Percentiles rank a stretch among this genome's conserved stretches.
phyloP scores from a whole-genome alignment of 2,113 vertebrate genomes.

The Vanacampus margaritifer region DNA sequence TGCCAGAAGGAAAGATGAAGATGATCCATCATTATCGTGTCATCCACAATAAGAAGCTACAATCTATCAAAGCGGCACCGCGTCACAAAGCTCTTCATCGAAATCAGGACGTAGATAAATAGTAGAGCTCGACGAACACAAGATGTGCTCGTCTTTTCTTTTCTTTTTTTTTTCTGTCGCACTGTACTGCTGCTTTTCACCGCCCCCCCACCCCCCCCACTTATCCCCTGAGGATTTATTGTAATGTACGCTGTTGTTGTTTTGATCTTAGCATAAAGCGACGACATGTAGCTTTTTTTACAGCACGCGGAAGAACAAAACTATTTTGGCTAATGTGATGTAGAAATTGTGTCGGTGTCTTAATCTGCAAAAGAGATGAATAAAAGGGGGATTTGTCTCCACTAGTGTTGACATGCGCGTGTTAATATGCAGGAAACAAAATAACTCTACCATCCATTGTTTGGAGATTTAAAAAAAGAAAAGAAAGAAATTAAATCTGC shows the following conservation, averaged over 20 bases:
- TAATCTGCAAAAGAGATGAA: conserved; percentile 30
- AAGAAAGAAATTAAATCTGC: no score
- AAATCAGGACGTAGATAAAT: conserved; percentile 6
- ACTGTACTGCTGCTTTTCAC: conserved; percentile 10
- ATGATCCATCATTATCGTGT: not conserved
- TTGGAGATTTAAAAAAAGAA: conserved; percentile 7
- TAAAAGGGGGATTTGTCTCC: conserved; percentile 7
- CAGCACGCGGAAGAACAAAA: not conserved
- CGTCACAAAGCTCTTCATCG: conserved; percentile 3
- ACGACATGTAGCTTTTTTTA: conserved; percentile 8
- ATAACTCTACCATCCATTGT: conserved; percentile 18
- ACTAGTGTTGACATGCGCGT: conserved; percentile 11
- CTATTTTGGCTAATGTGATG: conserved; percentile 19
- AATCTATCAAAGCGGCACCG: not conserved
- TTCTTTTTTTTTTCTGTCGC: conserved; percentile 7
- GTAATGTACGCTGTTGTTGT: conserved; percentile 15
- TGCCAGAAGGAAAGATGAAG: not conserved
- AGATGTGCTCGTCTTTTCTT: conserved; percentile 18
- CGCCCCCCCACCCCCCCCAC: conserved; percentile 14
- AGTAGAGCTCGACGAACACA: conserved; percentile 7
- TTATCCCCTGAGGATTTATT: conserved; percentile 25
- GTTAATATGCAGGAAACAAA: conserved; percentile 30
- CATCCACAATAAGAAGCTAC: not conserved
- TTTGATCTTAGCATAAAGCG: conserved; percentile 21
- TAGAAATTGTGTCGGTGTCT: conserved; percentile 7